Percentiles rank a stretch among this genome's conserved stretches.
Conservation (phyloP, 2,888 invertebrate genomes). For the Tubulanus polymorphus region DNA sequence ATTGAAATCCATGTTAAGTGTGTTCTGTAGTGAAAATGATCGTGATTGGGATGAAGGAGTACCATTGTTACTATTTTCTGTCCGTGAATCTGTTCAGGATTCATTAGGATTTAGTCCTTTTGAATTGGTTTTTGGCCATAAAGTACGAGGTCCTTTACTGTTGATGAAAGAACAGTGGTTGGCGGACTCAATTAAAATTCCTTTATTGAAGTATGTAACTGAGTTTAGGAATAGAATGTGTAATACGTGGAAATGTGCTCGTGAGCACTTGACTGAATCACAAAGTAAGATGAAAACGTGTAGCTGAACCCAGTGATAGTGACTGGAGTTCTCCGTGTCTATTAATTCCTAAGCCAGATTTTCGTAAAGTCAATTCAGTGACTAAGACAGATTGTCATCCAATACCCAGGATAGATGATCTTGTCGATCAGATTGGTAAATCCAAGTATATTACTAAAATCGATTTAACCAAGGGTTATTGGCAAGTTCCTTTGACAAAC, state of each 20-base stretch:
- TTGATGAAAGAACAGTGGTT: no score
- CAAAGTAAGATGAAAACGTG: no score
- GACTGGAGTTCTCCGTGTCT: constrained; percentile 24
- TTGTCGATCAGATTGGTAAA: constrained; percentile 24
- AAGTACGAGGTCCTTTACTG: no score
- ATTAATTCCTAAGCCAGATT: constrained; percentile 13
- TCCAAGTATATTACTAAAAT: constrained; percentile 24
- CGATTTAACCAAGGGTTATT: constrained; percentile 24
- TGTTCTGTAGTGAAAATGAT: neutral
- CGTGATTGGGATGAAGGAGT: constrained; percentile 12
- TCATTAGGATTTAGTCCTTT: constrained; percentile 23
- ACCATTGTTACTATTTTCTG: neutral
- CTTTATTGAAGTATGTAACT: no score
- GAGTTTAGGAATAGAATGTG: no score
- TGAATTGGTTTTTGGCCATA: constrained; percentile 23
- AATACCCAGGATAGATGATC: constrained; percentile 25
- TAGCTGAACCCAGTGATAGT: constrained; percentile 24
- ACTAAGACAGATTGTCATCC: constrained; percentile 26
- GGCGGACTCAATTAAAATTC: no score
- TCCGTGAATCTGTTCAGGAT: constrained; percentile 14
- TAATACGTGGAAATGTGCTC: no score
- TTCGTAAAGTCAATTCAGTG: constrained; percentile 22
- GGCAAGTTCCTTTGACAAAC: constrained; percentile 19
- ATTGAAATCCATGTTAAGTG: constrained; percentile 1
- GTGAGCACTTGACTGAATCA: no score